A percentile compares a stretch with the other conserved stretches of the same genome.
Evolutionary conservation across 2,888 invertebrate species (phyloP).

Genomic region (Cordilura impudica): DNA sequence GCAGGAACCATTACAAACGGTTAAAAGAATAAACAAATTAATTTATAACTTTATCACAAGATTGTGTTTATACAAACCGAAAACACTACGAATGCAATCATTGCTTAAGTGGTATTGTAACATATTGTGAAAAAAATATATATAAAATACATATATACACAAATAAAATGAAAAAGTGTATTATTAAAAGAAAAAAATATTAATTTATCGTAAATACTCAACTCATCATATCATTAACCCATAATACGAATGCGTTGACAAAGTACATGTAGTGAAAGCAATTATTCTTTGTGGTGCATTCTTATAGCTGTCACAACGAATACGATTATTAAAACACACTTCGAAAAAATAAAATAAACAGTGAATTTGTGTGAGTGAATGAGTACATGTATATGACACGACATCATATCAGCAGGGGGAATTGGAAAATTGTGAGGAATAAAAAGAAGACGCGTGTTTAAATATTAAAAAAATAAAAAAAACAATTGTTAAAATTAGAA

Average conservation of each 20-base stretch:
- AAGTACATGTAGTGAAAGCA: conserved; percentile 29
- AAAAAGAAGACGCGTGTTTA: conserved; percentile 33
- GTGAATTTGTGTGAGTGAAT: conserved; percentile 39
- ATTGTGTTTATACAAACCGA: conserved; percentile 22
- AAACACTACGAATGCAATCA: conserved; percentile 19
- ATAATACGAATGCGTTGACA: conserved; percentile 37
- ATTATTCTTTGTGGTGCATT: conserved; percentile 55
- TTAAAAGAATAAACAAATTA: background rate
- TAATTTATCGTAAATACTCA: conserved; percentile 31
- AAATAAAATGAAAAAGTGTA: conserved; percentile 12
- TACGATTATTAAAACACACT: conserved; percentile 51
- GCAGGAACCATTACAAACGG: conserved; percentile 6
- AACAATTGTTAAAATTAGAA: background rate
- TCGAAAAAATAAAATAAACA: conserved; percentile 47
- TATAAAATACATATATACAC: conserved; percentile 1
- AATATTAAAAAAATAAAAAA: conserved; percentile 18
- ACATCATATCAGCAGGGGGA: conserved; percentile 55
- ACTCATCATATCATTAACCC: conserved; percentile 17
- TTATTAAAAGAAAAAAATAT: conserved; percentile 10
- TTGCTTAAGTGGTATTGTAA: conserved; percentile 29
- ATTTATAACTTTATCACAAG: conserved; percentile 3
- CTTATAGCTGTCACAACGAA: conserved; percentile 48
- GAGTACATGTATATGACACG: conserved; percentile 57
- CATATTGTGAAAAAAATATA: conserved; percentile 27
- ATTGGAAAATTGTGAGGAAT: conserved; percentile 14